Evolutionary conservation across 2,888 invertebrate species (phyloP).

Genomic region (Papilio gigon): DNA sequence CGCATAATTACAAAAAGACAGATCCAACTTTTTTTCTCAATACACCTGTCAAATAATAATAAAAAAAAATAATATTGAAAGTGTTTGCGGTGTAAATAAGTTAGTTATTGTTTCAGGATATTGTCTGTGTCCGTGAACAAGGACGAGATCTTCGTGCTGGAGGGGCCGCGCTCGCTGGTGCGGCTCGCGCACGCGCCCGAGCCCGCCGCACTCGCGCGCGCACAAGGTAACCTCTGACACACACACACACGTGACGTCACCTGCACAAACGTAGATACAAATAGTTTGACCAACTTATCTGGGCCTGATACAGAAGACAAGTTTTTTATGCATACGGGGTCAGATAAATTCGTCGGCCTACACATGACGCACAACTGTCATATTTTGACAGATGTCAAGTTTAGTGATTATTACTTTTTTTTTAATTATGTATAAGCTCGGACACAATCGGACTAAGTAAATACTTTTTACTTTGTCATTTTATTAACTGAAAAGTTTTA

Average conservation of each 20-base stretch:
- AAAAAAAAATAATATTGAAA: too few relatives aligned
- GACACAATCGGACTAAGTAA: neutral
- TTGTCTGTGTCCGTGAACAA: slow-evolving; percentile 84
- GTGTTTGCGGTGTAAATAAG: too few relatives aligned
- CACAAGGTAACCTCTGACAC: slow-evolving; percentile 37
- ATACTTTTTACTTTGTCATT: neutral
- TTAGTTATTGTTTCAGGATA: slow-evolving; percentile 66
- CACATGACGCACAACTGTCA: neutral
- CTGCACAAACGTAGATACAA: neutral
- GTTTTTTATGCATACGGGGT: too few relatives aligned
- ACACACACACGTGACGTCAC: slow-evolving; percentile 24
- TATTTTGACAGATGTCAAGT: neutral
- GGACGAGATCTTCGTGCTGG: slow-evolving; percentile 91
- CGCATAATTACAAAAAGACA: too few relatives aligned
- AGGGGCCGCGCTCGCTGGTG: slow-evolving; percentile 89
- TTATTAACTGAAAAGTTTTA: neutral
- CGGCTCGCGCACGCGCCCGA: slow-evolving; percentile 90
- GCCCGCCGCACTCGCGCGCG: slow-evolving; percentile 67
- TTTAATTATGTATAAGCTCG: neutral
- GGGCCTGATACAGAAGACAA: neutral
- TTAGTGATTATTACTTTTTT: too few relatives aligned
- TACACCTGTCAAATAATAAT: too few relatives aligned
- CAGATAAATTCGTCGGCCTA: neutral
- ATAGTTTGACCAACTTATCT: neutral
- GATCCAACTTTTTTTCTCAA: too few relatives aligned